These are phyloP conservation scores for Aphis gossypii DNA, from an alignment of 1,140 invertebrate genomes.

Conservation along the genomic window DNA sequence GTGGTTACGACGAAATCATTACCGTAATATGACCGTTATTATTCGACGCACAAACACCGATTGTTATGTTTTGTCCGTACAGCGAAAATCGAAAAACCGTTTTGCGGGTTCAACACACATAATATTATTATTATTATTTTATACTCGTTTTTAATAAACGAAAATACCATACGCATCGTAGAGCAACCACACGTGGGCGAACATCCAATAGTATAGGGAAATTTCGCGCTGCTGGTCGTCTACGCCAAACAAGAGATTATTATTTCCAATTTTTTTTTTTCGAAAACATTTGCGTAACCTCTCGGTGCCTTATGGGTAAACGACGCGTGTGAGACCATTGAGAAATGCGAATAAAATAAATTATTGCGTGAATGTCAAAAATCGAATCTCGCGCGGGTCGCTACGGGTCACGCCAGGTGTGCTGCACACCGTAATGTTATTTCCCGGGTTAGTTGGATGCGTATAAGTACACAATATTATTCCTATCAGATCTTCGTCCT, in stretches of 20 bases:
- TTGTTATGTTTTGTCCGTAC: not conserved
- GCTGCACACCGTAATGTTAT: not conserved
- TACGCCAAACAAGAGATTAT: not conserved
- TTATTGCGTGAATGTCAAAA: not conserved
- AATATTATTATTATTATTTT: not conserved
- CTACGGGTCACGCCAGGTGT: not conserved
- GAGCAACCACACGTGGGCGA: not conserved
- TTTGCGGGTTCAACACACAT: not conserved
- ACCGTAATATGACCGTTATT: not conserved
- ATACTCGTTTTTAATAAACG: not conserved
- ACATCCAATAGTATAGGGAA: not conserved
- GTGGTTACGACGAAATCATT: not conserved
- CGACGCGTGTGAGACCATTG: not conserved
- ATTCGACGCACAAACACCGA: not conserved
- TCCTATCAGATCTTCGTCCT: not conserved
- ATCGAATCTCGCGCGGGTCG: not conserved
- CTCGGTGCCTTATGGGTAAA: no score
- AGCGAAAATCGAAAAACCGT: not conserved
- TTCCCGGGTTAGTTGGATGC: not conserved
- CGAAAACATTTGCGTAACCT: not conserved
- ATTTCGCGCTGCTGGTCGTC: not conserved
- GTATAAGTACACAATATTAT: not conserved
- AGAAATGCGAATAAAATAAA: not conserved
- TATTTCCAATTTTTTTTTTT: not conserved
- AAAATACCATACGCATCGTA: not conserved